Conservation (phyloP, 1,140 invertebrate species). For the Wasmannia auropunctata region DNA sequence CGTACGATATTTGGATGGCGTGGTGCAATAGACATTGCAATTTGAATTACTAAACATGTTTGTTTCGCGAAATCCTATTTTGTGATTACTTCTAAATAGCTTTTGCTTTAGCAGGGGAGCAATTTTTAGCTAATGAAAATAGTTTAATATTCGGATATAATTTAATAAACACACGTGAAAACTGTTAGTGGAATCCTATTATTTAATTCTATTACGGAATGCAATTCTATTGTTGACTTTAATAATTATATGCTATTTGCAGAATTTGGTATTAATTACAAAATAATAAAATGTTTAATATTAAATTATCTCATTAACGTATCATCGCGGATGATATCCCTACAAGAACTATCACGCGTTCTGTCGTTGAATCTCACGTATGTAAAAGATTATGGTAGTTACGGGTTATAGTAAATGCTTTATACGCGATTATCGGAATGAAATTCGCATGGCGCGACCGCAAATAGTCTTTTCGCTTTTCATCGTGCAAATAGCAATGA, state of each 20-base stretch:
- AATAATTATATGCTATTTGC: too few species aligned
- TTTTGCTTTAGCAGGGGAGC: neutral
- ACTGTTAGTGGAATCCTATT: too few species aligned
- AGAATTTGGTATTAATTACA: conserved; percentile 1
- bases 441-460: conserved; percentile 26
- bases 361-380: neutral
- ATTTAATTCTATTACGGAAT: neutral
- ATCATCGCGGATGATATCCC: neutral
- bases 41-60: neutral
- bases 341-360: neutral
- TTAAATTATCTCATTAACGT: conserved; percentile 5
- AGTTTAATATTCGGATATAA: neutral
- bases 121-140: neutral
- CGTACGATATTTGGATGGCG: conserved; percentile 12
- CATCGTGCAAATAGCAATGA: conserved; percentile 37
- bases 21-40: neutral
- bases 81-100: neutral
- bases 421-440: conserved; percentile 12
- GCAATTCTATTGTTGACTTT: neutral
- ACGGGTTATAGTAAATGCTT: conserved; percentile 10
- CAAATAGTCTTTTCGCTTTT: conserved; percentile 52
- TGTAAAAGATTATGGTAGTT: conserved; percentile 4
- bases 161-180: neutral
- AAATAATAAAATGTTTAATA: neutral
- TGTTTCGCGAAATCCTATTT: neutral